Percentiles rank a stretch among this genome's conserved stretches.
Evolutionary conservation across 2,797 vertebrate genomes (phyloP).

Genomic region (Pterois miles): DNA sequence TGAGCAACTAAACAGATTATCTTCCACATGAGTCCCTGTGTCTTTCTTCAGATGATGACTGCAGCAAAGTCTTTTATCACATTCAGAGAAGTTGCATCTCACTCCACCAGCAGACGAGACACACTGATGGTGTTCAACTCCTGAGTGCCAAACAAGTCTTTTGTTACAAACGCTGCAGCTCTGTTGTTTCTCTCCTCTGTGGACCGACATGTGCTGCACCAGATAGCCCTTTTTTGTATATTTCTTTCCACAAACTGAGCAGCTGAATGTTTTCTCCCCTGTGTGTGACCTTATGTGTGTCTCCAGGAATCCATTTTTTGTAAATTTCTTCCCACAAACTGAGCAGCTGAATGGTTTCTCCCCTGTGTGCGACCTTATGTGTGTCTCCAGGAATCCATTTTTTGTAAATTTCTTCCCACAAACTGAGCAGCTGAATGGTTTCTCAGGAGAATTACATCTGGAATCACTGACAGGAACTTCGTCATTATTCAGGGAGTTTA

Average conservation of each 20-base stretch:
- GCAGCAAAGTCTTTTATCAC: not conserved
- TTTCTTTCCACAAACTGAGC: not conserved
- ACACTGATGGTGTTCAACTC: not conserved
- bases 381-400: no score
- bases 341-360: not conserved
- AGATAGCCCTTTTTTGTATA: not conserved
- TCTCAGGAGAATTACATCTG: not conserved
- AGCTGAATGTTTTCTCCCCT: not conserved
- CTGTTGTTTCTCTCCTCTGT: not conserved
- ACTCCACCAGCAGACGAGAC: not conserved
- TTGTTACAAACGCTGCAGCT: not conserved
- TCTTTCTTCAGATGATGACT: not conserved
- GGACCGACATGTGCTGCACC: not conserved
- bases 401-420: not conserved
- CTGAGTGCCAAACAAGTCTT: not conserved
- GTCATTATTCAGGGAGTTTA: not conserved
- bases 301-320: no score
- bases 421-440: not conserved
- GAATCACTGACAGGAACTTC: not conserved
- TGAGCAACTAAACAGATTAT: not conserved
- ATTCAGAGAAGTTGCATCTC: no score
- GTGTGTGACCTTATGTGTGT: not conserved
- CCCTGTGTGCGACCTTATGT: no score
- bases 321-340: no score
- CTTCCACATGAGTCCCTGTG: accelerated